phyloP scores from a whole-genome alignment of 1,140 invertebrate genomes.

The Scaptomyza pallida region DNA sequence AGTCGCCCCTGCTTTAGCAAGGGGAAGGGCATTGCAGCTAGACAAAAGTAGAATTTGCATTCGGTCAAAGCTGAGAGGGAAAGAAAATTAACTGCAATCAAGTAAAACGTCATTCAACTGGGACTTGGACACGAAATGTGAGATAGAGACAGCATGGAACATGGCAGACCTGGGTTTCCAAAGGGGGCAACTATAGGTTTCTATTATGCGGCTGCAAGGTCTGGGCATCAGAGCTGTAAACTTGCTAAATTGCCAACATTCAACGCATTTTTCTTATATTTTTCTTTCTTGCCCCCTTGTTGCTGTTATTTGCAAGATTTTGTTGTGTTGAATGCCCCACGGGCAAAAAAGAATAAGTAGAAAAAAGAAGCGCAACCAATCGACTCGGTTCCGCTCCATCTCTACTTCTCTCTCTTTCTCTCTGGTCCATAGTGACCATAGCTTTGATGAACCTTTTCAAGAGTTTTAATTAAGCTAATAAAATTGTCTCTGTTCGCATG shows the following conservation, averaged over 20 bases:
- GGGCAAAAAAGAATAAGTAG: slow-evolving; percentile 51
- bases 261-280: slow-evolving; percentile 66
- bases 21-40: background rate
- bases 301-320: slow-evolving; percentile 3
- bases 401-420: slow-evolving; percentile 9
- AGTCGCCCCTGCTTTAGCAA: background rate
- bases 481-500: slow-evolving; percentile 59
- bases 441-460: slow-evolving; percentile 71
- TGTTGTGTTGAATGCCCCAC: slow-evolving; percentile 10
- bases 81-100: slow-evolving; percentile 80
- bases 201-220: slow-evolving; percentile 64
- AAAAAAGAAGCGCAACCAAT: slow-evolving; percentile 71
- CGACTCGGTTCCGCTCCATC: slow-evolving; percentile 36
- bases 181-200: slow-evolving; percentile 47
- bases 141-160: slow-evolving; percentile 23
- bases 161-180: slow-evolving; percentile 16
- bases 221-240: slow-evolving; percentile 61
- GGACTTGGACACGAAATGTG: slow-evolving; percentile 28
- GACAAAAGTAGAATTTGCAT: slow-evolving; percentile 69
- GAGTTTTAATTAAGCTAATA: slow-evolving; percentile 81
- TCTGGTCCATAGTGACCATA: background rate
- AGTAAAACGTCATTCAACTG: slow-evolving; percentile 79
- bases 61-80: slow-evolving; percentile 43
- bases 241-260: slow-evolving; percentile 79
- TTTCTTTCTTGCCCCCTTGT: too few relatives aligned